Evolutionary conservation across 2,888 invertebrate genomes (phyloP).

Genomic region (Chirona hameri): DNA sequence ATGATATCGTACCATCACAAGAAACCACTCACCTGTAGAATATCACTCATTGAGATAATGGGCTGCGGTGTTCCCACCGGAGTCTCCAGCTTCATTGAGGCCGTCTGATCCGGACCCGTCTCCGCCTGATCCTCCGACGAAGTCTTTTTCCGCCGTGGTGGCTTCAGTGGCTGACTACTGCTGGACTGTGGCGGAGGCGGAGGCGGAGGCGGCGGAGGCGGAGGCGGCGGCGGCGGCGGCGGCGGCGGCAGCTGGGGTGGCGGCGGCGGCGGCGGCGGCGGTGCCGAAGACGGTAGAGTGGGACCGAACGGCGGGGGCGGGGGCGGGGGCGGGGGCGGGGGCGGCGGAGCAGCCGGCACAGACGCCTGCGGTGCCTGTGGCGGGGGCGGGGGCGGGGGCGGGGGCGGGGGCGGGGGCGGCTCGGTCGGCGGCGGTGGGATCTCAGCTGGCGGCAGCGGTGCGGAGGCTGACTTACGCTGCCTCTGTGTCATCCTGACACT

Average conservation of each 20-base stretch:
- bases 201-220: constrained; percentile 32
- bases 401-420: not conserved
- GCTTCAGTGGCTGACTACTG: not conserved
- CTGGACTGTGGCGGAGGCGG: not conserved
- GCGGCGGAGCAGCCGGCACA: constrained; percentile 35
- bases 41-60: constrained; percentile 34
- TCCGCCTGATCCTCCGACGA: not conserved
- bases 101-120: not conserved
- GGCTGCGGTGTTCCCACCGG: not conserved
- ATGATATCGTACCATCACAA: no score
- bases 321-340: not conserved
- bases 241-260: constrained; percentile 33
- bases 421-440: not conserved
- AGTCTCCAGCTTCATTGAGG: not conserved
- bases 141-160: not conserved
- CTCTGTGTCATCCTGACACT: not conserved
- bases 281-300: not conserved
- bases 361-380: not conserved
- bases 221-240: constrained; percentile 31
- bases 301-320: constrained; percentile 33
- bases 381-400: not conserved
- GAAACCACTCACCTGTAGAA: constrained; percentile 32
- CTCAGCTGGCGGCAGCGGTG: not conserved
- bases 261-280: constrained; percentile 32
- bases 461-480: not conserved